phyloP scores from a whole-genome alignment of 1,140 invertebrate genomes.

The Triops longicaudatus region DNA sequence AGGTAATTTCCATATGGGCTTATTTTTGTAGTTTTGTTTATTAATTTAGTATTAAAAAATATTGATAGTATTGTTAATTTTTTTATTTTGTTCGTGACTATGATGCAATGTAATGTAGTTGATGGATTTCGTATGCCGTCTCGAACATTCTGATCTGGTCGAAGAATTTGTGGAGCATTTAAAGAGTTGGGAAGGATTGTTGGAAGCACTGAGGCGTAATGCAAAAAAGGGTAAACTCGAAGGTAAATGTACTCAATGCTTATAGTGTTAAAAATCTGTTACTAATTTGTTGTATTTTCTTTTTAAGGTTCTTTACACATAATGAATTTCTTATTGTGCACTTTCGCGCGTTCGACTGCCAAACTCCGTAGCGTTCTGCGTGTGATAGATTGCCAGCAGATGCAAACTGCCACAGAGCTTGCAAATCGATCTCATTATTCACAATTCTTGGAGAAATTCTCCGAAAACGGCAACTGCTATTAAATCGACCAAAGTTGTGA shows the following conservation, averaged over 20 bases:
- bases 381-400: background rate
- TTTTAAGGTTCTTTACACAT: background rate
- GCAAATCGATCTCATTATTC: background rate
- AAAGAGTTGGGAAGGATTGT: background rate
- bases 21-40: no score
- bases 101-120: background rate
- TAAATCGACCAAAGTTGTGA: background rate
- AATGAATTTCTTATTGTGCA: background rate
- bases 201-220: background rate
- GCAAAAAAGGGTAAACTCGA: background rate
- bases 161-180: background rate
- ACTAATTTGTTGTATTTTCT: background rate
- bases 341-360: background rate
- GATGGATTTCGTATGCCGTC: background rate
- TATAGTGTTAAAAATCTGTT: no score
- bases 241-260: background rate
- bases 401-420: background rate
- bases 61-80: no score
- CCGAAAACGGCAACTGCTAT: background rate
- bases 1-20: background rate
- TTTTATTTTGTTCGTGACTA: background rate
- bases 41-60: no score
- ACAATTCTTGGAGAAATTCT: background rate
- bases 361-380: background rate
- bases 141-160: background rate